These are phyloP conservation scores for Abrostola tripartita DNA, from an alignment of 2,888 invertebrate genomes.

Conservation along the genomic window DNA sequence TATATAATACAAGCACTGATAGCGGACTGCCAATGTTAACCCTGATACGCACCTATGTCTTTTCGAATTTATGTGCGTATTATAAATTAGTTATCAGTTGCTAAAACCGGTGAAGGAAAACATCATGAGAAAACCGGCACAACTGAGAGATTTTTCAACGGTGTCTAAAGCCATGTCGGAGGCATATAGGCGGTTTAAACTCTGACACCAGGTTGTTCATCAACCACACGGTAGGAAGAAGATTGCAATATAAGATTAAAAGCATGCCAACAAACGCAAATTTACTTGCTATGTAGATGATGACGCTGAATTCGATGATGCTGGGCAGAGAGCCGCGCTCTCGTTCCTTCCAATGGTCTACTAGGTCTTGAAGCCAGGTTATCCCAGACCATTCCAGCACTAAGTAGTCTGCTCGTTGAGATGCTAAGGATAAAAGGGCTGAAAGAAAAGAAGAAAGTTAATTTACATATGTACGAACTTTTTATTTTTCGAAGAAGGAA, in stretches of 20 bases:
- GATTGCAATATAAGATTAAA: conserved; percentile 21
- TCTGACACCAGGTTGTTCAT: too few species aligned
- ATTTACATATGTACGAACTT: neutral
- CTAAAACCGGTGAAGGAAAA: too few species aligned
- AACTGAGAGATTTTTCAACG: too few species aligned
- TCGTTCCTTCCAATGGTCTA: conserved; percentile 93
- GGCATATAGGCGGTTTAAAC: too few species aligned
- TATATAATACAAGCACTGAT: too few species aligned
- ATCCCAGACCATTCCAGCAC: conserved; percentile 93
- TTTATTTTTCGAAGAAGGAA: neutral
- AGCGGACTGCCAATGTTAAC: too few species aligned
- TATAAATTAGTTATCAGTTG: too few species aligned
- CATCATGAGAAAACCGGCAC: too few species aligned
- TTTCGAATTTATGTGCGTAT: too few species aligned
- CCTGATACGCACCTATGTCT: too few species aligned
- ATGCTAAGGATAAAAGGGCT: conserved; percentile 97
- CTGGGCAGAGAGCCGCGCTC: conserved; percentile 94
- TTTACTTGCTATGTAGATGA: conserved; percentile 96
- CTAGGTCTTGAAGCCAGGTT: conserved; percentile 92
- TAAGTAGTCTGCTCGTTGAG: conserved; percentile 96
- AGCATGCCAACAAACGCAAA: conserved; percentile 77
- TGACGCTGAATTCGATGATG: conserved; percentile 93
- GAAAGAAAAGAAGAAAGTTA: conserved; percentile 50
- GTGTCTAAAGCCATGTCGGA: too few species aligned
- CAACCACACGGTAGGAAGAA: too few species aligned